These are phyloP conservation scores for Muscidifurax raptorellus DNA, from an alignment of 1,140 invertebrate genomes.

Conservation along the genomic window DNA sequence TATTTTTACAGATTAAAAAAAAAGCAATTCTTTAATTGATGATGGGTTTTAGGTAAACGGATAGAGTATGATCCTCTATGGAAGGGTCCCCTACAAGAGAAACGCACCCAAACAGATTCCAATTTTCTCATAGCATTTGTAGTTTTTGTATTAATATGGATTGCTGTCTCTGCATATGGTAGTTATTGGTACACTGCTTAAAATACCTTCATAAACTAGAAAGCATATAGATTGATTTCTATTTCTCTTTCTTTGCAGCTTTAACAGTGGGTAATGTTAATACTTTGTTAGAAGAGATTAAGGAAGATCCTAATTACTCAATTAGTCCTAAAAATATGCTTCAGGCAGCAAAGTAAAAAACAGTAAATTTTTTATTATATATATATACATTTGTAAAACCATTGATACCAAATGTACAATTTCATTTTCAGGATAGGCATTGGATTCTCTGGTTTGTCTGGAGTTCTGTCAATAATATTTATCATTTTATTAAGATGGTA, in stretches of 20 bases:
- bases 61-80: constrained; percentile 20
- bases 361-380: neutral
- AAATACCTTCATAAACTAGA: neutral
- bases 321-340: neutral
- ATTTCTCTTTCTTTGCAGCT: neutral
- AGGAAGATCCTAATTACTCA: no score
- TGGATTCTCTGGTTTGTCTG: neutral
- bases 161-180: neutral
- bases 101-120: neutral
- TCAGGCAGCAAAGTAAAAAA: neutral
- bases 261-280: neutral
- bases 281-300: no score
- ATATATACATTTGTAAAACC: neutral
- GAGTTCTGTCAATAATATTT: neutral
- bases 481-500: constrained; percentile 13
- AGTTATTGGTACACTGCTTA: neutral
- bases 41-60: neutral
- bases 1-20: no score
- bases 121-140: neutral
- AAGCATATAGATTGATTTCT: neutral
- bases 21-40: no score
- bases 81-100: neutral
- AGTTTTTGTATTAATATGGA: neutral
- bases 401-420: neutral
- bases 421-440: neutral